A percentile compares a stretch with the other conserved stretches of the same genome.
Evolutionary conservation across 2,888 invertebrate species (phyloP).

Genomic region (Neuroscelio doddi): DNA sequence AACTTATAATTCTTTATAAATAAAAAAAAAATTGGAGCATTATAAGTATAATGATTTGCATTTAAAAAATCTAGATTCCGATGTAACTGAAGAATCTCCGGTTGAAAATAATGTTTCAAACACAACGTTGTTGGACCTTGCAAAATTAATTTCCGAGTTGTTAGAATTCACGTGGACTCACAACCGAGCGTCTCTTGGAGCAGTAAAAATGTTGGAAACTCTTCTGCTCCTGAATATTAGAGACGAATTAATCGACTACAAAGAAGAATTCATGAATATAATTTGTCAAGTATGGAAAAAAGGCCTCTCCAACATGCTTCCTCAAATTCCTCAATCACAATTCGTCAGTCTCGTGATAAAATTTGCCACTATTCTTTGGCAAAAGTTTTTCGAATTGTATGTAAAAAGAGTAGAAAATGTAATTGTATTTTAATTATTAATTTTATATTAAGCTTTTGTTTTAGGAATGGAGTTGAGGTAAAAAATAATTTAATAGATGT

Average conservation of each 20-base stretch:
- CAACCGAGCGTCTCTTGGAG: slow-evolving; percentile 7
- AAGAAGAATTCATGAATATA: background rate
- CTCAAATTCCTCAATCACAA: slow-evolving; percentile 20
- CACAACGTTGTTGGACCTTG: background rate
- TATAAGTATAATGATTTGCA: no score
- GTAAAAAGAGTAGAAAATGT: slow-evolving; percentile 11
- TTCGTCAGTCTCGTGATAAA: slow-evolving; percentile 12
- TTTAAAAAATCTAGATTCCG: no score
- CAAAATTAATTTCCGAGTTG: slow-evolving; percentile 16
- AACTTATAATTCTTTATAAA: no score
- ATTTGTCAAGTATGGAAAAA: slow-evolving; percentile 18
- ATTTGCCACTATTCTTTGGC: slow-evolving; percentile 19
- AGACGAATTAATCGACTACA: slow-evolving; percentile 11
- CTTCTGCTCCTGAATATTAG: slow-evolving; percentile 17
- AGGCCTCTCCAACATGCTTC: slow-evolving; percentile 10
- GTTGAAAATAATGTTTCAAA: background rate
- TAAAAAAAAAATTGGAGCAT: no score
- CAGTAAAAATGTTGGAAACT: slow-evolving; percentile 28
- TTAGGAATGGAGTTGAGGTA: no score
- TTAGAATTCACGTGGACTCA: slow-evolving; percentile 18
- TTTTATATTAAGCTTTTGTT: no score
- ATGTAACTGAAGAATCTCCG: no score
- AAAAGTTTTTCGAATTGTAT: slow-evolving; percentile 23
- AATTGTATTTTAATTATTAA: no score
- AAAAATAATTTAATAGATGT: slow-evolving; percentile 11